Evolutionary conservation across 2,797 vertebrate species (phyloP).

Genomic region (Halcyon leucocephala): DNA sequence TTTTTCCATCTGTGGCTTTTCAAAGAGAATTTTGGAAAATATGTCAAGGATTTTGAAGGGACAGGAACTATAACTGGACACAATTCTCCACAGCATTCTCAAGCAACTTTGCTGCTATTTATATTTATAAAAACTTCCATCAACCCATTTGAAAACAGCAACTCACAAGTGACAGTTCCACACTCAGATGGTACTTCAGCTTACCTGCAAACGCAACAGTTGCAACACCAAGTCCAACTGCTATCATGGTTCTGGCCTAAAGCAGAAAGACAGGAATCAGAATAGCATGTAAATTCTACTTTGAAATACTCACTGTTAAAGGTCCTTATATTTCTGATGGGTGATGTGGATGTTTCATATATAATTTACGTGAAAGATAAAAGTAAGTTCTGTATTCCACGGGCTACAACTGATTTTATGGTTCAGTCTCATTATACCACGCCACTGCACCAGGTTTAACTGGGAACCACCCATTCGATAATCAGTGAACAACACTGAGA

Average conservation of each 20-base stretch:
- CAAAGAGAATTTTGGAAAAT: not conserved
- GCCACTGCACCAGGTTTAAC: not conserved
- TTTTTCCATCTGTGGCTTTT: not conserved
- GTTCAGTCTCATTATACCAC: not conserved
- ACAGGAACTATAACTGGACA: not conserved
- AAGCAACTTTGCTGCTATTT: not conserved
- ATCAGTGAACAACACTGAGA: not conserved
- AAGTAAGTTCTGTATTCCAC: not conserved
- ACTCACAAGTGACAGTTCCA: not conserved
- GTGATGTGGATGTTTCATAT: not conserved
- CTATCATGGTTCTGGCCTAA: conserved; percentile 87
- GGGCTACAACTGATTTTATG: not conserved
- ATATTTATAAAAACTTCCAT: not conserved
- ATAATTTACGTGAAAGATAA: not conserved
- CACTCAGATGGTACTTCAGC: not conserved
- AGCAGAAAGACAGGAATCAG: not conserved
- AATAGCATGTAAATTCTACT: not conserved
- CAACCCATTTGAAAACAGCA: not conserved
- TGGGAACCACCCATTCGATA: not conserved
- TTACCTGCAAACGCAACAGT: conserved; percentile 91
- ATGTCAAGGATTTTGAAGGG: not conserved
- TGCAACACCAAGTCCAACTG: conserved; percentile 89
- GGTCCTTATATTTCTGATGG: not conserved
- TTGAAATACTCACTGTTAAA: not conserved
- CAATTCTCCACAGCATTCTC: not conserved